These are phyloP conservation scores for Aspidapion aeneum DNA, from an alignment of 2,888 invertebrate species.

Conservation along the genomic window DNA sequence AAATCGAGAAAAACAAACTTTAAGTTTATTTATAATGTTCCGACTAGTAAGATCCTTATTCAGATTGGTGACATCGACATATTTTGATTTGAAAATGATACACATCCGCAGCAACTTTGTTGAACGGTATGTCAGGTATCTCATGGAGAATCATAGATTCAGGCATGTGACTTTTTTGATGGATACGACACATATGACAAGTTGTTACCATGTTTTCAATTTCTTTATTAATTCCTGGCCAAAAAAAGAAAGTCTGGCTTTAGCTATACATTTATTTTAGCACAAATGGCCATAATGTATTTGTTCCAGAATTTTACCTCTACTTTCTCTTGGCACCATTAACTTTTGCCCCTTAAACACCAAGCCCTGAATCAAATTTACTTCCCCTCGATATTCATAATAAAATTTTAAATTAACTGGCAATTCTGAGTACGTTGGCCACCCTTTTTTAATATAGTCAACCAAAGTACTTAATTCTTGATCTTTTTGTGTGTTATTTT, in stretches of 20 bases:
- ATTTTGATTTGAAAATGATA: background rate
- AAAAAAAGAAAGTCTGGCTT: background rate
- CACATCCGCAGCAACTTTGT: background rate
- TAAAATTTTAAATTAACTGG: constrained; percentile 4
- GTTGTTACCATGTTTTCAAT: background rate
- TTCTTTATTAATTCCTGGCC: background rate
- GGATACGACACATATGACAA: background rate
- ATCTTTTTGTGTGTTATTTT: constrained; percentile 4
- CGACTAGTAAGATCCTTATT: background rate
- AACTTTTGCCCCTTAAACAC: constrained; percentile 8
- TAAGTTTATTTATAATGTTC: too few relatives aligned
- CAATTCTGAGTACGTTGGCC: constrained; percentile 7
- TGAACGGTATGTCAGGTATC: background rate
- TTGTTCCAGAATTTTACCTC: constrained; percentile 7
- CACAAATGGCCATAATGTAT: constrained; percentile 10
- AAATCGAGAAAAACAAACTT: too few relatives aligned
- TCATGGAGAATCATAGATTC: background rate
- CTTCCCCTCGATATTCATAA: background rate
- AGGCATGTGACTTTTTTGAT: background rate
- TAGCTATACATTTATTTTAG: background rate
- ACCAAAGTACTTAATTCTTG: constrained; percentile 1
- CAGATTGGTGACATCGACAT: background rate
- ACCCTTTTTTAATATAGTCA: constrained; percentile 7
- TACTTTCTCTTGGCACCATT: constrained; percentile 1
- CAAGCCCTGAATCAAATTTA: background rate